Conservation (phyloP, 2,888 invertebrate species). For the Caenorhabditis becei region DNA sequence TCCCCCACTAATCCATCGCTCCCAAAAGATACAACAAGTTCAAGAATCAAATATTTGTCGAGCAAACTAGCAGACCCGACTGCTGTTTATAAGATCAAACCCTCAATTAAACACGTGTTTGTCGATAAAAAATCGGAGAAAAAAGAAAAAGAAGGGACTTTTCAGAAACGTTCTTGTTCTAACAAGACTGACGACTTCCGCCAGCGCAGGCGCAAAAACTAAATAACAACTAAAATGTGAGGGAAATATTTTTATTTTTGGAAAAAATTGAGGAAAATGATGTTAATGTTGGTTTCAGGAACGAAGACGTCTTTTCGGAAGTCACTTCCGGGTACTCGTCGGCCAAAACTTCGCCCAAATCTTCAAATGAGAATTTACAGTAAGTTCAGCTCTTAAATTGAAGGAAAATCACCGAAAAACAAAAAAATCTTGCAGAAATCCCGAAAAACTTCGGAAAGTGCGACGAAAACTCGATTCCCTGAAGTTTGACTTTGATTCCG, state of each 20-base stretch:
- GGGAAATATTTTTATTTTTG: neutral
- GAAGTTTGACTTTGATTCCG: neutral
- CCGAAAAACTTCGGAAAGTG: too few relatives aligned
- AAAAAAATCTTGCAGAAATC: too few relatives aligned
- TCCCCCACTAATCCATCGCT: conserved; percentile 2
- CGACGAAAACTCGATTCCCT: neutral
- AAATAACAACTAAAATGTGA: conserved; percentile 34
- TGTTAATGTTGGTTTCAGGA: conserved; percentile 3
- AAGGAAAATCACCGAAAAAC: too few relatives aligned
- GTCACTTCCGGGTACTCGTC: conserved; percentile 44
- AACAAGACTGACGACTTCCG: conserved; percentile 32
- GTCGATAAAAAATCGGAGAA: neutral
- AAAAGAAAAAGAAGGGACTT: conserved; percentile 9
- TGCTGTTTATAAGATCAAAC: conserved; percentile 37
- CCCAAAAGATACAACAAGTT: conserved; percentile 36
- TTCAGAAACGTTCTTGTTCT: neutral
- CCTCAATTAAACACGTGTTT: conserved; percentile 42
- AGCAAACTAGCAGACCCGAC: conserved; percentile 11
- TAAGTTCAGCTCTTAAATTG: neutral
- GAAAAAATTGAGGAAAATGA: neutral
- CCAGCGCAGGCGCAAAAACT: neutral
- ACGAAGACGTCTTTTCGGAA: conserved; percentile 16
- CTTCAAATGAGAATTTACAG: conserved; percentile 27
- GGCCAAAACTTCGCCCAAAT: conserved; percentile 35
- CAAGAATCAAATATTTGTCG: conserved; percentile 53